A percentile compares a stretch with the other conserved stretches of the same genome.
phyloP scores from a whole-genome alignment of 2,888 invertebrate genomes.

The Shargacucullia verbasci region DNA sequence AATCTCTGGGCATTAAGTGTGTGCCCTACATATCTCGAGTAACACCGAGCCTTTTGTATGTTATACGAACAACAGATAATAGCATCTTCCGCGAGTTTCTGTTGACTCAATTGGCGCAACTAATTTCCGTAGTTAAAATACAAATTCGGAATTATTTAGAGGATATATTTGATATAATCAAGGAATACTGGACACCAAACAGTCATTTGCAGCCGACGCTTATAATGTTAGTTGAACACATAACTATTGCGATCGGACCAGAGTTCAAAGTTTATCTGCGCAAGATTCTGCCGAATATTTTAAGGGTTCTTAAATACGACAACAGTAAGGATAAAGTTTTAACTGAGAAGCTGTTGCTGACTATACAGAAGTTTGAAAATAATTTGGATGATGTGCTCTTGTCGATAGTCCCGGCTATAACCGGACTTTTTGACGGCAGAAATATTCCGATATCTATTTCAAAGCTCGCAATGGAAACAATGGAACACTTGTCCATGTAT shows the following conservation, averaged over 20 bases:
- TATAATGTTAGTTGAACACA: constrained; percentile 97
- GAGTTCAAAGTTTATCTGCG: constrained; percentile 98
- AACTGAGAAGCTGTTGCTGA: constrained; percentile 94
- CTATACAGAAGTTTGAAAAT: constrained; percentile 97
- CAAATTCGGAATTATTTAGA: constrained; percentile 98
- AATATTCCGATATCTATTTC: constrained; percentile 94
- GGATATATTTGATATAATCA: constrained; percentile 97
- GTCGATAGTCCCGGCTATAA: constrained; percentile 97
- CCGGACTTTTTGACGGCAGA: constrained; percentile 95
- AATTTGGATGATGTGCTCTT: constrained; percentile 98
- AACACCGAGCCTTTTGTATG: constrained; percentile 95
- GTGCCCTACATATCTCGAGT: constrained; percentile 97
- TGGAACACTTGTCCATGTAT: constrained; percentile 96
- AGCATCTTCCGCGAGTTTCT: constrained; percentile 96
- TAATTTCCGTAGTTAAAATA: constrained; percentile 98
- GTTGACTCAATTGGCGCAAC: constrained; percentile 96
- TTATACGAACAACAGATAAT: constrained; percentile 95
- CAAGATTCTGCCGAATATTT: constrained; percentile 97
- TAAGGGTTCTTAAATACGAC: constrained; percentile 97
- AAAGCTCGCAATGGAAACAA: constrained; percentile 93
- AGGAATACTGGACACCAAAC: constrained; percentile 97
- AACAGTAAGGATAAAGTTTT: constrained; percentile 94
- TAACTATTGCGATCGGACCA: constrained; percentile 97
- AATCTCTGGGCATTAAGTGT: constrained; percentile 97
- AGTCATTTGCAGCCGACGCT: constrained; percentile 96